Conservation (phyloP, 2,888 invertebrate species). For the Leptarthrus brevirostris region DNA sequence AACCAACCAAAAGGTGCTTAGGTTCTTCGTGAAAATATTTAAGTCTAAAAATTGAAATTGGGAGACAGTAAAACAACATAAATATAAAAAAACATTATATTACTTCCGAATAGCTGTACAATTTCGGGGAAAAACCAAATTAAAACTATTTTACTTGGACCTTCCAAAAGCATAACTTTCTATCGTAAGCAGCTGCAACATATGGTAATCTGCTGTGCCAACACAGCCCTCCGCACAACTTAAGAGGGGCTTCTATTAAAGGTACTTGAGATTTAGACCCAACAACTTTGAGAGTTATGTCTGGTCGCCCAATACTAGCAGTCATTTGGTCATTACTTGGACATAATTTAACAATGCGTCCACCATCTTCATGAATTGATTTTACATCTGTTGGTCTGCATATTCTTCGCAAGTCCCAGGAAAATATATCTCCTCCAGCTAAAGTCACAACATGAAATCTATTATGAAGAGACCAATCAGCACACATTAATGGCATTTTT, state of each 20-base stretch:
- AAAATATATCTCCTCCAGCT: slow-evolving; percentile 74
- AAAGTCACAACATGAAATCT: slow-evolving; percentile 71
- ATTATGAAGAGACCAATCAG: slow-evolving; percentile 78
- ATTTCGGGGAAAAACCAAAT: no score
- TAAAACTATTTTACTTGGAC: slow-evolving; percentile 59
- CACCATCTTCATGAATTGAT: slow-evolving; percentile 74
- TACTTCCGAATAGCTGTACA: no score
- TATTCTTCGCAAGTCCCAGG: slow-evolving; percentile 77
- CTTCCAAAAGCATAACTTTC: slow-evolving; percentile 73
- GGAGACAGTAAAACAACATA: no score
- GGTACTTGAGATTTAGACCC: slow-evolving; percentile 71
- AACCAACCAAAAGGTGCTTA: no score
- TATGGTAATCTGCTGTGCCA: slow-evolving; percentile 75
- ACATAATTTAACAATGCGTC: slow-evolving; percentile 72
- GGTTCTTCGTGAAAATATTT: no score
- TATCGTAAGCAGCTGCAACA: slow-evolving; percentile 72
- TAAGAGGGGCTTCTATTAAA: slow-evolving; percentile 69
- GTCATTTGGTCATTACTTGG: slow-evolving; percentile 73
- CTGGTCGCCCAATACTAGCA: slow-evolving; percentile 76
- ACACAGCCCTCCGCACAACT: slow-evolving; percentile 71
- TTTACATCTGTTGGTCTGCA: slow-evolving; percentile 73
- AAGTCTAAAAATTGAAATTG: no score
- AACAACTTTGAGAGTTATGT: slow-evolving; percentile 74
- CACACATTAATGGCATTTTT: slow-evolving; percentile 72
- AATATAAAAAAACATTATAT: no score